Evolutionary conservation across 2,888 invertebrate genomes (phyloP), one percentile per base, ranked within the genome.

Genomic region (Diaprepes abbreviatus): DNA sequence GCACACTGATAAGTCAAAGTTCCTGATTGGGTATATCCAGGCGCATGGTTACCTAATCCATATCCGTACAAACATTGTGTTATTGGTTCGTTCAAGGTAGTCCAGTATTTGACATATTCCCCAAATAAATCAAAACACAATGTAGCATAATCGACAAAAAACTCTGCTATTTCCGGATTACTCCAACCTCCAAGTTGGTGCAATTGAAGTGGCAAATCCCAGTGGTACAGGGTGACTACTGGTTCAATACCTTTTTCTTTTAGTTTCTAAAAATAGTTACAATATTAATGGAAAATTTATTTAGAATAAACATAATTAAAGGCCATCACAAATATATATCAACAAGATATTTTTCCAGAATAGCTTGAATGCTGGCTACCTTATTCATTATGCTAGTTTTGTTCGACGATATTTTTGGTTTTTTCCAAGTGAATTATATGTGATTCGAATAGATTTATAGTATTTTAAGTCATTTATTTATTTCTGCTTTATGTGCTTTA

Each of bases 101-200:
- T 88, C 91, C 92, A 92, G 67, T 79, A 77, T 74, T 90, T 89
- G 54, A 89, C 87, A 77, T 85, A 85, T 74, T 85, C 86, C 28
- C 89, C 89, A 74, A 88, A 89, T 66, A 85, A 83, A 69, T 83
- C 83, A 79, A 86, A 89, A 79, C 88, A 86, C 1, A 89, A 55
- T 64, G 86, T 84, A 2, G 89, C 83, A 75, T 88, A 89, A 73
- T 89, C 88, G 24, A 83, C 85, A 84, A 88, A 91, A 79, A 88
- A 89, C 33, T 89, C 87, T 0, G 85, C 86, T 59, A 89, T 85
- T 12, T 87, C 75, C 0, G 89, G 88, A 78, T 90, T 91, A 35
- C 88, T 86, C 89, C 90, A 90, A 0, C 90, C 91, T 0, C 91
- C 90, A 1, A 89, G 80, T 52, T 89, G 87, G 83, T 79, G 77